These are phyloP conservation scores for Eilema sororculum DNA, from an alignment of 2,888 invertebrate species.

Conservation along the genomic window DNA sequence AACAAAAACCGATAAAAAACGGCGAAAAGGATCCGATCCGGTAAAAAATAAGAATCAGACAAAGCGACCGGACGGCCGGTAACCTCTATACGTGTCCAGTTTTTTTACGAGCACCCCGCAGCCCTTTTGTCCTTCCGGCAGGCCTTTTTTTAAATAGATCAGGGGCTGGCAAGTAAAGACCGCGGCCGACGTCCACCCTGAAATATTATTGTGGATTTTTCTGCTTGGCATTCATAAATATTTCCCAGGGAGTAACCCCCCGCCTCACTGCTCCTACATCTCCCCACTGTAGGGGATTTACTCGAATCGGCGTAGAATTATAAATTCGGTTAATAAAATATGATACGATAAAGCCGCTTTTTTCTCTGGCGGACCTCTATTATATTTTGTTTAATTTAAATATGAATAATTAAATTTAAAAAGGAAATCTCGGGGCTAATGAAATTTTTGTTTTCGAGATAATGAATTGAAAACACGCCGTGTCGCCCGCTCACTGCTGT, in stretches of 20 bases:
- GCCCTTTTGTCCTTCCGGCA: slow-evolving; percentile 86
- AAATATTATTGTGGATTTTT: slow-evolving; percentile 88
- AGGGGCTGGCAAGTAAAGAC: slow-evolving; percentile 84
- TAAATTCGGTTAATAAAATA: slow-evolving; percentile 87
- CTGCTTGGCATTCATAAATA: slow-evolving; percentile 87
- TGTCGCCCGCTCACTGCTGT: slow-evolving; percentile 69
- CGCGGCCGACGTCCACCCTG: slow-evolving; percentile 80
- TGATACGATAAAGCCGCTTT: slow-evolving; percentile 85
- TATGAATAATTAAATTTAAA: slow-evolving; percentile 87
- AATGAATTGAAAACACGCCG: slow-evolving; percentile 86
- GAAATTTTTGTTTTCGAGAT: slow-evolving; percentile 87
- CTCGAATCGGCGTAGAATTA: slow-evolving; percentile 85
- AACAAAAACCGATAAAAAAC: slow-evolving; percentile 87
- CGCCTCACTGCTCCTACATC: slow-evolving; percentile 29
- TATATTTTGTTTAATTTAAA: slow-evolving; percentile 87
- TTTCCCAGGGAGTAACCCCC: slow-evolving; percentile 70
- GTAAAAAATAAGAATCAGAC: slow-evolving; percentile 87
- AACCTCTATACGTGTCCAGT: slow-evolving; percentile 85
- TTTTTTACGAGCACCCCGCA: slow-evolving; percentile 80
- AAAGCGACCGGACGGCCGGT: slow-evolving; percentile 78
- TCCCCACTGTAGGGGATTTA: slow-evolving; percentile 70
- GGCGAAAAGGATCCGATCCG: slow-evolving; percentile 84
- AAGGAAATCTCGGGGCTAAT: slow-evolving; percentile 86
- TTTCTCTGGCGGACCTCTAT: slow-evolving; percentile 80
- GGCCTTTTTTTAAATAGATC: slow-evolving; percentile 87